These are phyloP conservation scores for Brachionus sp. DNA, from an alignment of 1,140 invertebrate species.

Conservation along the genomic window DNA sequence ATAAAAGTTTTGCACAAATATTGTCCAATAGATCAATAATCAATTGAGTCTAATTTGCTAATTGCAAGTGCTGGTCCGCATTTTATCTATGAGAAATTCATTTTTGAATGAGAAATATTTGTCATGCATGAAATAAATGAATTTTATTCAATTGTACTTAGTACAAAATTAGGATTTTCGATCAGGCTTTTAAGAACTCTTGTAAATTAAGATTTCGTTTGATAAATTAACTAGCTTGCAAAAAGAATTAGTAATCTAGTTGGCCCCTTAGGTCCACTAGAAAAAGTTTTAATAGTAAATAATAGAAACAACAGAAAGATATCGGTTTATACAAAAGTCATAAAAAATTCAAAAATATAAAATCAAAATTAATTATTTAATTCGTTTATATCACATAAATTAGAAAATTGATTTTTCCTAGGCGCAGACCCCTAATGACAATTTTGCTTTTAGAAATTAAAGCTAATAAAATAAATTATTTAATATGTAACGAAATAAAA, in stretches of 20 bases:
- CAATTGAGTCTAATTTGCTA: background rate
- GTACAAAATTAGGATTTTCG: background rate
- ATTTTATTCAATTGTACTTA: background rate
- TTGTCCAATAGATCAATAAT: background rate
- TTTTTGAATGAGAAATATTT: background rate
- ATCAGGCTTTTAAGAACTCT: background rate
- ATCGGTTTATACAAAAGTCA: background rate
- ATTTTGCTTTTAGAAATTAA: background rate
- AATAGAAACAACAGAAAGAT: background rate
- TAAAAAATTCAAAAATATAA: slow-evolving; percentile 13
- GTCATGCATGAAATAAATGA: background rate
- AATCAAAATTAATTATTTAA: slow-evolving; percentile 13
- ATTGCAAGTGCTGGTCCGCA: background rate
- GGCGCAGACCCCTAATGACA: background rate
- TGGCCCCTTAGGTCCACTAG: background rate
- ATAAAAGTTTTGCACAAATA: background rate
- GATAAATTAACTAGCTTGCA: slow-evolving; percentile 11
- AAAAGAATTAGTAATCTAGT: background rate
- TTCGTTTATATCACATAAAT: slow-evolving; percentile 10
- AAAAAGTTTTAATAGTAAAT: background rate
- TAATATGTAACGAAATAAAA: background rate
- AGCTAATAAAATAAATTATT: background rate
- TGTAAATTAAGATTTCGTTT: background rate
- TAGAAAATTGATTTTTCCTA: background rate
- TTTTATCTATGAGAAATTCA: background rate